Evolutionary conservation across 2,113 vertebrate species (phyloP), one percentile per base, ranked within the genome.

Genomic region (Ictidomys tridecemlineatus): DNA sequence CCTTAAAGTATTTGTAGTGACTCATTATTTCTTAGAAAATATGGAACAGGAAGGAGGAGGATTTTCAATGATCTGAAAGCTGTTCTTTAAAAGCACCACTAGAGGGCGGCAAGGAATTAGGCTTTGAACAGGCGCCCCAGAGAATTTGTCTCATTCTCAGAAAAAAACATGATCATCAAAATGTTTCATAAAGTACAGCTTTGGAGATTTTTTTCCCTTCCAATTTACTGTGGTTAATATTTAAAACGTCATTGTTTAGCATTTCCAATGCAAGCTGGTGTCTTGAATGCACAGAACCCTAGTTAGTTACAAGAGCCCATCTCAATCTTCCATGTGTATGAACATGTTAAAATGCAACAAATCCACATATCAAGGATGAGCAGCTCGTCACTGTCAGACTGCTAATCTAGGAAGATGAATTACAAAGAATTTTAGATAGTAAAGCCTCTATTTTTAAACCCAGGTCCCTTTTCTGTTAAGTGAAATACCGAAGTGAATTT

Each of bases 71-170:
- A 93, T 51, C 39, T 37, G 58, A 3, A 63, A 63, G 85, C 61
- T 87, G 13, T 98, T 97, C 96, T 74, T n/a, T 9, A 0, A 87
- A 17, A 17, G 0, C 1, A 93, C 95, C 98, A 98, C 97, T 4
- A 98, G 98, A 98, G 98, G 98, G 98, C 91, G 82, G 97, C 97
- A 97, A 26, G 88, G 91, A 98, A 97, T 93, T 86, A 78, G 37
- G 2, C 26, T 98, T 98, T 82, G 6, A 22, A 42, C 58, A 32
- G 32, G 16, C 45, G 16, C 4, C 0, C 48, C 9, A 17, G 42
- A 45, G 34, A 78, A 26, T 20, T 78, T 45, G 32, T n/a, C 37
- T 80, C 63, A 61, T 69, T 72, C 30, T 28, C 2, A 51, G 24
- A 83, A 12, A 94, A n/a, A 48, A 90, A 92, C 37, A 85, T 18